Conservation (phyloP, 1,140 invertebrate genomes). For the Drosophila mayri region DNA sequence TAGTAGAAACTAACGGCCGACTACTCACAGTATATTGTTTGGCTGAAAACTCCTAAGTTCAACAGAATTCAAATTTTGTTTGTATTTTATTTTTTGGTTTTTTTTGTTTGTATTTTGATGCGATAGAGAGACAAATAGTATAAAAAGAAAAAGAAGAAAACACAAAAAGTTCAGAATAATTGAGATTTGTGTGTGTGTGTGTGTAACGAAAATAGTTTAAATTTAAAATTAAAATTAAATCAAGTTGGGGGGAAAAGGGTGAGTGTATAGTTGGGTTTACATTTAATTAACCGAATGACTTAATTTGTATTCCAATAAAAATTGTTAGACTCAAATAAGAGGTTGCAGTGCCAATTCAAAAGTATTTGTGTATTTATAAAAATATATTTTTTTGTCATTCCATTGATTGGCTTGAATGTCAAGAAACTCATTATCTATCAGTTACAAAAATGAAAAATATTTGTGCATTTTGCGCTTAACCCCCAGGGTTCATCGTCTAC, state of each 20-base stretch:
- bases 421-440: slow-evolving; percentile 38
- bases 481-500: slow-evolving; percentile 33
- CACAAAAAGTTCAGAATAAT: slow-evolving; percentile 71
- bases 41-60: slow-evolving; percentile 83
- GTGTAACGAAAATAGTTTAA: slow-evolving; percentile 23
- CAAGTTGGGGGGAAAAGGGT: not conserved
- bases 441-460: slow-evolving; percentile 57
- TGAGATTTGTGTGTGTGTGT: slow-evolving; percentile 22
- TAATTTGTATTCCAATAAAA: slow-evolving; percentile 12
- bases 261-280: slow-evolving; percentile 10
- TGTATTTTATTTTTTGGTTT: slow-evolving; percentile 31
- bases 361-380: slow-evolving; percentile 1
- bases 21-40: slow-evolving; percentile 85
- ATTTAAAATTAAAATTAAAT: slow-evolving; percentile 29
- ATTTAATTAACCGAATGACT: slow-evolving; percentile 14
- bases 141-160: slow-evolving; percentile 77
- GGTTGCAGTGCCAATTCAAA: slow-evolving; percentile 33
- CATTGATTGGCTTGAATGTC: slow-evolving; percentile 26
- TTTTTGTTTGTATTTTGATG: slow-evolving; percentile 25
- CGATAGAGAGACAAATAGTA: slow-evolving; percentile 45
- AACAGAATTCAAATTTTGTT: slow-evolving; percentile 56
- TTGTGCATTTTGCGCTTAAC: slow-evolving; percentile 50
- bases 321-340: slow-evolving; percentile 21
- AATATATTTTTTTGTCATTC: slow-evolving; percentile 9
- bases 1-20: slow-evolving; percentile 41